These are phyloP conservation scores for Schrankia costaestrigalis DNA, from an alignment of 2,888 invertebrate species.

Conservation along the genomic window DNA sequence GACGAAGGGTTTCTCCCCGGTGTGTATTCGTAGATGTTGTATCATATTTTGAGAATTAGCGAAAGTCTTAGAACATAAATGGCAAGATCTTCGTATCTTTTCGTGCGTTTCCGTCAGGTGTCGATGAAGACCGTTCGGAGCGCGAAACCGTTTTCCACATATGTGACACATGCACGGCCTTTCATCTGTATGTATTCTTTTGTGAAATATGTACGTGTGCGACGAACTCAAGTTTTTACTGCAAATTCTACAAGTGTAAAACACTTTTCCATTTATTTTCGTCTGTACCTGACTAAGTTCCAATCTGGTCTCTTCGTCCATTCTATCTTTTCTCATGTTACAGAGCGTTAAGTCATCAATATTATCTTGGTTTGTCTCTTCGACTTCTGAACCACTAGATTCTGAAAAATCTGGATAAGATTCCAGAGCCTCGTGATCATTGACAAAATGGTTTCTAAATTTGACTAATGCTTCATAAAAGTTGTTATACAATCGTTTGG, in stretches of 20 bases:
- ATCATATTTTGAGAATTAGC: constrained; percentile 81
- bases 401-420: constrained; percentile 43
- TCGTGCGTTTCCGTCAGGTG: constrained; percentile 84
- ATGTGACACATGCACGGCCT: constrained; percentile 84
- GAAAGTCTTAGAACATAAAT: constrained; percentile 78
- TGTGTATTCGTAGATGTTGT: constrained; percentile 81
- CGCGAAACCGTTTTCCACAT: constrained; percentile 84
- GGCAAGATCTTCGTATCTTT: constrained; percentile 81
- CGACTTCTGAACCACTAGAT: constrained; percentile 39
- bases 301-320: constrained; percentile 55
- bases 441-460: constrained; percentile 55
- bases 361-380: constrained; percentile 25
- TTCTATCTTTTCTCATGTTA: constrained; percentile 56
- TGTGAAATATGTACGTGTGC: constrained; percentile 83
- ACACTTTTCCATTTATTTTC: constrained; percentile 74
- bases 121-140: constrained; percentile 82
- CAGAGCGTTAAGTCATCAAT: constrained; percentile 63
- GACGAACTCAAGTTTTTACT: constrained; percentile 81
- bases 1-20: constrained; percentile 80
- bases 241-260: constrained; percentile 80
- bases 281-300: constrained; percentile 49
- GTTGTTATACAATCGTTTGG: constrained; percentile 35
- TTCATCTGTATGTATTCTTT: constrained; percentile 84
- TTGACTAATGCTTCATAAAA: constrained; percentile 56
- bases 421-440: constrained; percentile 31